Conservation (phyloP, 2,888 invertebrate species). For the Pomacea canaliculata region DNA sequence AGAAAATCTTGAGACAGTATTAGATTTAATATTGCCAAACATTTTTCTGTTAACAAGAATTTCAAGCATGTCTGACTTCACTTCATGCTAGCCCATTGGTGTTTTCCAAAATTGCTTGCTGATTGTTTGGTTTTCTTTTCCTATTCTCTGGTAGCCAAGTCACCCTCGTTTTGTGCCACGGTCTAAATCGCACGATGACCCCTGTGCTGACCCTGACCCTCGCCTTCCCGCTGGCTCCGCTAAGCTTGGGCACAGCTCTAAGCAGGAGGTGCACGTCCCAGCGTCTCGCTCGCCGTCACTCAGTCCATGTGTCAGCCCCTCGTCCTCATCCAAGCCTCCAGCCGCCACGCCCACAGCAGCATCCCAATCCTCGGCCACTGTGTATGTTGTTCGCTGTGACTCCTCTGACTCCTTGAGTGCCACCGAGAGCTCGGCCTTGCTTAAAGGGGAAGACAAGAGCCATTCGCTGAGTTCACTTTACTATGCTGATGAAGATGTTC, state of each 20-base stretch:
- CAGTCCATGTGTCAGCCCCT: slow-evolving; percentile 66
- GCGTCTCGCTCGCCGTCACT: slow-evolving; percentile 58
- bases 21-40: too few species aligned
- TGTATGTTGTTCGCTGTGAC: slow-evolving; percentile 64
- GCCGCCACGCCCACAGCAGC: slow-evolving; percentile 9
- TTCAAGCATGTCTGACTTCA: slow-evolving; percentile 4
- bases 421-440: slow-evolving; percentile 73
- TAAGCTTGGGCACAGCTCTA: slow-evolving; percentile 3
- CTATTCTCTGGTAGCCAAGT: slow-evolving; percentile 32
- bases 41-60: background rate
- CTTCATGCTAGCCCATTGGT: background rate
- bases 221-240: slow-evolving; percentile 26
- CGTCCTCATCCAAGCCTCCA: slow-evolving; percentile 46
- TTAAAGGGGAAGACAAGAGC: slow-evolving; percentile 65
- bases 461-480: slow-evolving; percentile 54
- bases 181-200: slow-evolving; percentile 67
- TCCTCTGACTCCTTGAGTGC: slow-evolving; percentile 69
- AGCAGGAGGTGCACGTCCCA: background rate
- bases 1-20: too few species aligned
- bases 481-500: slow-evolving; percentile 52
- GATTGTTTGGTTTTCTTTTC: slow-evolving; percentile 14
- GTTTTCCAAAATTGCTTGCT: slow-evolving; percentile 13
- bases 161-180: slow-evolving; percentile 62
- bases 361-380: slow-evolving; percentile 41
- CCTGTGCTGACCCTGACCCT: slow-evolving; percentile 53